Base-by-base conservation (phyloP, 2,888 invertebrate species). In the Melanotus villosus region DNA sequence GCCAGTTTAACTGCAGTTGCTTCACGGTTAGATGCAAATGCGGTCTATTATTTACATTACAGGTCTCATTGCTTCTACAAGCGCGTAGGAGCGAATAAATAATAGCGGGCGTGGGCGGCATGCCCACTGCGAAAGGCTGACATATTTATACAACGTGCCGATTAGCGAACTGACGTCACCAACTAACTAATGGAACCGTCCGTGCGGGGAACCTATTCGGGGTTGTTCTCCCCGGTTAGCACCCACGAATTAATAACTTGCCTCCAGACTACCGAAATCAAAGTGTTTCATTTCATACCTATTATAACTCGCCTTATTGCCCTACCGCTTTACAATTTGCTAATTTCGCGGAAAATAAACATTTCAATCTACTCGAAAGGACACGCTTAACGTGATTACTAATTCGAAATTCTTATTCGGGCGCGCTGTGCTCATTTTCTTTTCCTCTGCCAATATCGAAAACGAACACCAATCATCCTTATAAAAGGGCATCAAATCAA, bases 31-130 rank as follows among this genome's bases (percentile, higher is more conserved):
- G 47, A 66, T 59, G 66, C 66, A 66, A 66, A 66, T 66, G 52
- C 59, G 54, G 58, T 66, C 66, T 52, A 66, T 66, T 66, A 66
- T 66, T 66, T 66, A 66, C 66, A 66, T 66, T 59, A 66, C 58
- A 66, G 52, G 50, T 50, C 59, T 66, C 59, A 66, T 66, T 66
- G 59, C 66, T 65, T 59, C 43, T 66, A 59, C 41, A 58, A 47
- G 59, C 59, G 66, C 66, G 66, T 66, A 59, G 66, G 66, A 66
- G 66, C 59, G 52, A 66, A 66, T 66, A 66, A 65, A 65, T 65
- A 66, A 59, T 59, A 66, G 50, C 38, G 26, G 21, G 38, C 59
- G 66, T 66, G 58, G 66, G 66, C 52, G 59, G 26, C 45, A 38
- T 66, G 36, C 59, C 66, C 66, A 66, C 66, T 58, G 38, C 52